These are phyloP conservation scores for Palythoa caribaeorum DNA, from an alignment of 92 coral and sea anemone species.

Conservation along the genomic window DNA sequence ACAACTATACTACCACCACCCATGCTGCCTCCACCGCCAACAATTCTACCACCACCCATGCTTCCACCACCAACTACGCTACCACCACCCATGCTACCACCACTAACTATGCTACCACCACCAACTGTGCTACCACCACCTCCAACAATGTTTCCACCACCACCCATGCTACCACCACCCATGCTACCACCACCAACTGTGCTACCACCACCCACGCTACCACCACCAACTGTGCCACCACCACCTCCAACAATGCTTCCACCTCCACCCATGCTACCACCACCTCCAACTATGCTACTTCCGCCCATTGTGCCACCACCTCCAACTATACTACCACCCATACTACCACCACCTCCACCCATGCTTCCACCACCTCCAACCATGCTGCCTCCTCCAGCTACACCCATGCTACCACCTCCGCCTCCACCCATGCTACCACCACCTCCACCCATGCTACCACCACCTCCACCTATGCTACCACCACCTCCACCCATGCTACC, in stretches of 20 bases:
- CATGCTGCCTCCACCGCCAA: not conserved
- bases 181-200: slow-evolving; percentile 14
- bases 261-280: slow-evolving; percentile 27
- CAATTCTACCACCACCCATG: not conserved
- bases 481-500: slow-evolving; percentile 42
- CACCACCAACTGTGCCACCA: slow-evolving; percentile 31
- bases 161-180: slow-evolving; percentile 31
- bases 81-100: slow-evolving; percentile 5
- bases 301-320: slow-evolving; percentile 2
- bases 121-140: slow-evolving; percentile 23
- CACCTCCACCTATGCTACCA: slow-evolving; percentile 18
- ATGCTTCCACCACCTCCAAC: slow-evolving; percentile 28
- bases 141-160: slow-evolving; percentile 33
- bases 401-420: slow-evolving; percentile 43
- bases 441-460: slow-evolving; percentile 24
- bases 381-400: slow-evolving; percentile 19
- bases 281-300: slow-evolving; percentile 31
- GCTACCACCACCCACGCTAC: slow-evolving; percentile 45
- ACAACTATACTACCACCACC: not conserved
- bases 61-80: slow-evolving; percentile 58
- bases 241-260: slow-evolving; percentile 15
- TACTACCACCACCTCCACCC: slow-evolving; percentile 19
- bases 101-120: slow-evolving; percentile 8
- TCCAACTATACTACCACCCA: not conserved
- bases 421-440: slow-evolving; percentile 9